phyloP scores from a whole-genome alignment of 2,888 invertebrate genomes.

The Bimastos eiseni region DNA sequence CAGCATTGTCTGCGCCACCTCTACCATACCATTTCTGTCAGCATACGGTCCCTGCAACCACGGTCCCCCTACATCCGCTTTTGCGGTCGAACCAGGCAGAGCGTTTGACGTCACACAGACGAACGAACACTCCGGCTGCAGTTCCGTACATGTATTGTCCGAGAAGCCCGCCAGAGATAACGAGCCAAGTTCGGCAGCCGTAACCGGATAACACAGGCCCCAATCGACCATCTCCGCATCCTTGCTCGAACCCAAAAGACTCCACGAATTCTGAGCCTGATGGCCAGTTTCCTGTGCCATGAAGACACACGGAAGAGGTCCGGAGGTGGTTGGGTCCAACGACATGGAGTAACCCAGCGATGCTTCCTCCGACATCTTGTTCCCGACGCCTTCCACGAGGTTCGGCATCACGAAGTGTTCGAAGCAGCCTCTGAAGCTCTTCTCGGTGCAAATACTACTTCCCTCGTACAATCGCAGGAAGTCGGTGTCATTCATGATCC shows the following conservation, averaged over 20 bases:
- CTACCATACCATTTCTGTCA: background rate
- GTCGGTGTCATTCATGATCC: slow-evolving; percentile 18
- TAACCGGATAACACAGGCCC: background rate
- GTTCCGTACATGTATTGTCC: background rate
- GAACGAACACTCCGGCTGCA: background rate
- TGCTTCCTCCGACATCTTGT: background rate
- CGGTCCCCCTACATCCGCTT: background rate
- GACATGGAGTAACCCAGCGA: background rate
- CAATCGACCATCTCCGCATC: background rate
- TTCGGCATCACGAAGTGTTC: background rate
- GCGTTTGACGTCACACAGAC: background rate
- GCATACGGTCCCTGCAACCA: background rate
- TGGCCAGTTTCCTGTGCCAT: background rate
- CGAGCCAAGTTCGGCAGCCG: background rate
- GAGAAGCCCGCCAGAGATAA: background rate
- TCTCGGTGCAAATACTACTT: background rate
- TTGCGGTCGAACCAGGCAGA: background rate
- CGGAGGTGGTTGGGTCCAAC: background rate
- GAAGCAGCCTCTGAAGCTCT: background rate
- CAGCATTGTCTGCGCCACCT: background rate
- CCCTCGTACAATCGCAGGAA: slow-evolving; percentile 15
- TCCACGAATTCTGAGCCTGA: background rate
- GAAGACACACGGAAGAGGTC: background rate
- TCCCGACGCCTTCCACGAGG: background rate
- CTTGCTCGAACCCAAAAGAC: background rate